phyloP scores from a whole-genome alignment of 2,888 invertebrate genomes.

The Sipha maydis region DNA sequence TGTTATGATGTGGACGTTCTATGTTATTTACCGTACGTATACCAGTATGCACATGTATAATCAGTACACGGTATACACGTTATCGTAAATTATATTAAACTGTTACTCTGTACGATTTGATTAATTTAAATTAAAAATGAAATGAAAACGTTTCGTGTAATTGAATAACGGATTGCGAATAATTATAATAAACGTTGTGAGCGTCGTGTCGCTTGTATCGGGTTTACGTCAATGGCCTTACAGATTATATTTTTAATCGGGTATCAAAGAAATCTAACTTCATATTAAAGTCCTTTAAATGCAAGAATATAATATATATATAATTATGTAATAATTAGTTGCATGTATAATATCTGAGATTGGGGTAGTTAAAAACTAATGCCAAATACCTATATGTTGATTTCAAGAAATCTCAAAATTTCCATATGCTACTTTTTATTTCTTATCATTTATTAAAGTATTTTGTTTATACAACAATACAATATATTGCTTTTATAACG shows the following conservation, averaged over 20 bases:
- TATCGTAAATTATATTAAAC: constrained; percentile 30
- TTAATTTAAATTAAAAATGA: constrained; percentile 34
- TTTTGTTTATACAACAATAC: constrained; percentile 10
- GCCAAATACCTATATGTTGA: not conserved
- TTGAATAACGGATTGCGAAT: constrained; percentile 11
- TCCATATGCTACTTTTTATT: not conserved
- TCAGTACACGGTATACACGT: not conserved
- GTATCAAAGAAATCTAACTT: not conserved
- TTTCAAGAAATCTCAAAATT: not conserved
- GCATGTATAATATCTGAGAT: not conserved
- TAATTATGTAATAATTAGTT: too few relatives aligned
- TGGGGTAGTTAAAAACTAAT: not conserved
- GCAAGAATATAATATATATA: not conserved
- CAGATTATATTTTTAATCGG: constrained; percentile 14
- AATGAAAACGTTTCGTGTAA: not conserved
- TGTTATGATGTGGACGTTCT: not conserved
- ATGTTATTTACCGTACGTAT: not conserved
- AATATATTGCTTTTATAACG: not conserved
- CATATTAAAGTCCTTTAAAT: not conserved
- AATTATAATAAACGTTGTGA: constrained; percentile 26
- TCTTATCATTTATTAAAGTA: not conserved
- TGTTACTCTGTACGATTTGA: not conserved
- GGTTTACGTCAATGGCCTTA: not conserved
- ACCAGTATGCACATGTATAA: not conserved
- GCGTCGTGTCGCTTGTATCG: not conserved